A percentile compares a stretch with the other conserved stretches of the same genome.
Conservation (phyloP, 1,140 invertebrate genomes). For the Trichomalopsis sarcophagae region DNA sequence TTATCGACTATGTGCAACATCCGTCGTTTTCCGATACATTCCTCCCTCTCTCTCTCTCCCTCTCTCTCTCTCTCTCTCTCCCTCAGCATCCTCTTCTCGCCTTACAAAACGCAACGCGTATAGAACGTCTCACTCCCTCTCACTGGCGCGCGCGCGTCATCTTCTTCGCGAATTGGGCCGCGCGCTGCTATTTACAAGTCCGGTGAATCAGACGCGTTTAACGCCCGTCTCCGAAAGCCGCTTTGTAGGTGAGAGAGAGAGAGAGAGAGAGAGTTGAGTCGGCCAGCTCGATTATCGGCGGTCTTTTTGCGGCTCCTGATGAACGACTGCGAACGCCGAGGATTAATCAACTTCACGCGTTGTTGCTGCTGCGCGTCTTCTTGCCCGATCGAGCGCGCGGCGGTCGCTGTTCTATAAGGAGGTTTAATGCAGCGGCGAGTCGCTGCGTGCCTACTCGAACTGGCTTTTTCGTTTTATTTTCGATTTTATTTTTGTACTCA, state of each 20-base stretch:
- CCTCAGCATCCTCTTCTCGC: not conserved
- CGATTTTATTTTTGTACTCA: not conserved
- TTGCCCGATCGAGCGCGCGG: too few species aligned
- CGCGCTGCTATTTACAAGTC: slow-evolving; percentile 2
- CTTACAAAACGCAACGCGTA: not conserved
- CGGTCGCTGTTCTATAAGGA: too few species aligned
- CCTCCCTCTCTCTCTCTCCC: too few species aligned
- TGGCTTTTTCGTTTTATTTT: not conserved
- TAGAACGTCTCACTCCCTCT: not conserved
- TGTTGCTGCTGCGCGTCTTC: not conserved
- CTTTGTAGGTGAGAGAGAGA: not conserved
- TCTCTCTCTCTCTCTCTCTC: not conserved
- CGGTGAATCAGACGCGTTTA: slow-evolving; percentile 17
- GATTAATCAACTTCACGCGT: slow-evolving; percentile 2
- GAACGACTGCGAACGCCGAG: too few species aligned
- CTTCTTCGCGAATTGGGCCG: not conserved
- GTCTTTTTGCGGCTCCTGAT: too few species aligned
- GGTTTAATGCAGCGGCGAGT: too few species aligned
- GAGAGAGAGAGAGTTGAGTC: not conserved
- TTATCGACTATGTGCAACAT: not conserved
- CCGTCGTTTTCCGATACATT: not conserved
- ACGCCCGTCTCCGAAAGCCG: not conserved
- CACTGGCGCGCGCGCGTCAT: not conserved
- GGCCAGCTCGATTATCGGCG: not conserved
- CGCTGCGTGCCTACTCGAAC: too few species aligned